phyloP scores from a whole-genome alignment of 2,888 invertebrate species.

The Lobophora halterata region DNA sequence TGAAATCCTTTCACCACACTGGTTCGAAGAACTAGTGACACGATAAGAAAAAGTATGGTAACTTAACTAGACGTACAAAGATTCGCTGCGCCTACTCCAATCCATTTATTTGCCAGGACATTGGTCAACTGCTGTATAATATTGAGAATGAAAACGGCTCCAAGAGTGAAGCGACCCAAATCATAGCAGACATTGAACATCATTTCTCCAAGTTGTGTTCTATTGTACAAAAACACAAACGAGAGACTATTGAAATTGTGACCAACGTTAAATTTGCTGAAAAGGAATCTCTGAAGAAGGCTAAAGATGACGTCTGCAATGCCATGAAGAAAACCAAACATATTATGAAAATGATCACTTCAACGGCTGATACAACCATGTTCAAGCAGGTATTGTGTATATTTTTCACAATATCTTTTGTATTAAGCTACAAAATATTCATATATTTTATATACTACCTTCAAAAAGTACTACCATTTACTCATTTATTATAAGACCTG shows the following conservation, averaged over 20 bases:
- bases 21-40: too few relatives aligned
- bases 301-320: slow-evolving; percentile 48
- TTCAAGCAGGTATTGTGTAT: slow-evolving; percentile 51
- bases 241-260: slow-evolving; percentile 57
- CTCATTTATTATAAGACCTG: too few relatives aligned
- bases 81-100: too few relatives aligned
- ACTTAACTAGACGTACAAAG: too few relatives aligned
- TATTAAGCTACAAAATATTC: too few relatives aligned
- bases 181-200: slow-evolving; percentile 62
- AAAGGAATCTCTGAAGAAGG: slow-evolving; percentile 51
- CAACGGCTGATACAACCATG: slow-evolving; percentile 42
- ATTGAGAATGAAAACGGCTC: slow-evolving; percentile 53
- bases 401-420: slow-evolving; percentile 4
- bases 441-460: too few relatives aligned
- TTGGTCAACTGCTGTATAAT: slow-evolving; percentile 61
- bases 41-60: too few relatives aligned
- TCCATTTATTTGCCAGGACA: too few relatives aligned
- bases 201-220: slow-evolving; percentile 77
- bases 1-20: too few relatives aligned
- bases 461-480: too few relatives aligned
- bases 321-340: slow-evolving; percentile 51
- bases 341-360: slow-evolving; percentile 40
- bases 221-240: slow-evolving; percentile 75
- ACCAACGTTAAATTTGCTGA: slow-evolving; percentile 50
- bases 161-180: slow-evolving; percentile 43